Evolutionary conservation across 1,140 invertebrate genomes (phyloP).

Genomic region (Metopolophium dirhodum): DNA sequence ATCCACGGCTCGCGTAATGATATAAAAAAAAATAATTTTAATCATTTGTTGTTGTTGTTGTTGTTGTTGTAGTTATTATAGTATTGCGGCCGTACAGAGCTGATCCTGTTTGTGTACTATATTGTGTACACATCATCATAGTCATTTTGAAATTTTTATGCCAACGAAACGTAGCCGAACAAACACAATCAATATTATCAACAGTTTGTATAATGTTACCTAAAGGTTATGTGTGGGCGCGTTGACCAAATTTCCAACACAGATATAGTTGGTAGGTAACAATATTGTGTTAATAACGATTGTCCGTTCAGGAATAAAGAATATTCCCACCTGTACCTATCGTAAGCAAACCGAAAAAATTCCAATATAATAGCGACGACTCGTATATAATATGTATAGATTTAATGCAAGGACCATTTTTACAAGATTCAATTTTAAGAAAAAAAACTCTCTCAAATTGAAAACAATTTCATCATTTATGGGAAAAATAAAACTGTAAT

Average conservation of each 20-base stretch:
- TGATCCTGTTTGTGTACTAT: background rate
- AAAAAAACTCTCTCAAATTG: background rate
- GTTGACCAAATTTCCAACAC: background rate
- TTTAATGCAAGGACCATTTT: background rate
- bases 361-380: background rate
- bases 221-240: background rate
- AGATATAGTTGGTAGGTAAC: background rate
- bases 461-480: background rate
- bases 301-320: background rate
- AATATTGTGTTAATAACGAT: background rate
- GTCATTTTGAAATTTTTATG: background rate
- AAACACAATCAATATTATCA: conserved; percentile 14
- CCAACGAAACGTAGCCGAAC: background rate
- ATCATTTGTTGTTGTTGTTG: background rate
- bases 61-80: background rate
- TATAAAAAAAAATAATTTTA: background rate
- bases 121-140: background rate
- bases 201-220: background rate
- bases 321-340: background rate
- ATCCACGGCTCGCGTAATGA: background rate
- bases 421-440: background rate
- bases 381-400: background rate
- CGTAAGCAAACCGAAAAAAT: background rate
- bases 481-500: background rate
- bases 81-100: background rate